Evolutionary conservation across 1,140 invertebrate species (phyloP), one percentile per base, ranked within the genome.

Genomic region (Zaprionus capensis): DNA sequence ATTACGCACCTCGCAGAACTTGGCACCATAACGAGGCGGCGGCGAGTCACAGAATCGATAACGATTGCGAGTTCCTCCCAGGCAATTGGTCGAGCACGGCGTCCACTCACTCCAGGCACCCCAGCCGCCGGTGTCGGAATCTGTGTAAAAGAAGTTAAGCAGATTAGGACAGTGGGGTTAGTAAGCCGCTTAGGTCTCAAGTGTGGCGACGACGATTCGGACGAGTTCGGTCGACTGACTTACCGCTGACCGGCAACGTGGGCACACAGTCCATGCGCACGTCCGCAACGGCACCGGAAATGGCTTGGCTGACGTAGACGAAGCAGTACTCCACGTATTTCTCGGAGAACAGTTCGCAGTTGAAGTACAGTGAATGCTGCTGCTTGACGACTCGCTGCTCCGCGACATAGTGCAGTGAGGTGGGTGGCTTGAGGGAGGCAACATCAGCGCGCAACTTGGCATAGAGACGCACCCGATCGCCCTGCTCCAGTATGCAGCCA

Each of bases 21-120:
- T 96, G 34, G 96, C 96, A 2, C 97, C 97, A 84, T 97, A 97
- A 51, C 95, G 94, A 1, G 97, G 96, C 0, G 96, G 95, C 7
- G 97, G 97, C 5, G 95, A 96, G 85, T 98, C 97, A 87, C 97
- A 98, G 92, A 97, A 96, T 72, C 97, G 93, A 91, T 97, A 97
- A 34, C 97, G 94, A 93, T 95, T 97, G 34, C 96, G 94, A 2
- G 95, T 96, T 3, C 96, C 96, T 7, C 96, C 96, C 20, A 96
- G 94, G 82, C 97, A 97, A 0, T 96, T 96, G 46, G 95, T 96
- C 0, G 96, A 97, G 81, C 97, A 97, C 0, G 95, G 94, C 15
- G 96, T 97, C 97, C 97, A 98, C 46, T 95, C 93, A 68, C 96
- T 97, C 97, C 97, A 97, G 15, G 94, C 92, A 17, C 96, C 96